These are phyloP conservation scores for Cygnus buccinator DNA, from an alignment of 2,113 vertebrate species.

Conservation along the genomic window DNA sequence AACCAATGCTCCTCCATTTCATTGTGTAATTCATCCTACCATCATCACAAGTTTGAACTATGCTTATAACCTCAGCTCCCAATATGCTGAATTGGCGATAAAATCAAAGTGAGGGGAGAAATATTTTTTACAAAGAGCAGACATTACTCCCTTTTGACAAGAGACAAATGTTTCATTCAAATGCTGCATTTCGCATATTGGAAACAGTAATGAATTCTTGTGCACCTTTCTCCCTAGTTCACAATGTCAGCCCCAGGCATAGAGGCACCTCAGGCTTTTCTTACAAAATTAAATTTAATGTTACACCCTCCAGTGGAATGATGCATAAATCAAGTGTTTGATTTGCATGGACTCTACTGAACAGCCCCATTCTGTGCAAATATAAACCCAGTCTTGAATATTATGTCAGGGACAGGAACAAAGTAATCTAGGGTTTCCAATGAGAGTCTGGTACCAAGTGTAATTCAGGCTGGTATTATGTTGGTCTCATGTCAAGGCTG, in stretches of 20 bases:
- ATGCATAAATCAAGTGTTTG: slow-evolving; percentile 97
- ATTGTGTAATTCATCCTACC: background rate
- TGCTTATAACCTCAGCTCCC: background rate
- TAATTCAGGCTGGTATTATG: slow-evolving; percentile 86
- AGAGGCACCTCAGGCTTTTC: slow-evolving; percentile 81
- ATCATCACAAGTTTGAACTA: background rate
- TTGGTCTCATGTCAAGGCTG: slow-evolving; percentile 87
- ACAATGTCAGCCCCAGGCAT: slow-evolving; percentile 85
- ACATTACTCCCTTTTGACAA: slow-evolving; percentile 90
- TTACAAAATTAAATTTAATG: slow-evolving; percentile 98
- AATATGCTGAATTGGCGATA: slow-evolving; percentile 67
- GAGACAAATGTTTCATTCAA: slow-evolving; percentile 99
- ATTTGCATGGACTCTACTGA: slow-evolving; percentile 95
- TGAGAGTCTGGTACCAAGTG: slow-evolving; percentile 82
- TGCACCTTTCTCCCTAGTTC: slow-evolving; percentile 85
- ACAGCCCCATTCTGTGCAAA: slow-evolving; percentile 84
- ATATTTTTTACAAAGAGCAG: slow-evolving; percentile 77
- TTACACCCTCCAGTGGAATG: slow-evolving; percentile 87
- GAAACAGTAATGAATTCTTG: slow-evolving; percentile 94
- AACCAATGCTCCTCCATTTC: background rate
- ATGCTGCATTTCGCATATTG: slow-evolving; percentile 97
- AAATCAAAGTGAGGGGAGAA: slow-evolving; percentile 65
- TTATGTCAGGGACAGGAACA: slow-evolving; percentile 90
- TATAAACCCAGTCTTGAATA: slow-evolving; percentile 88
- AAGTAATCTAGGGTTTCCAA: slow-evolving; percentile 91